These are phyloP conservation scores for Glossophaga mutica DNA, from an alignment of 2,797 vertebrate species.

Conservation along the genomic window DNA sequence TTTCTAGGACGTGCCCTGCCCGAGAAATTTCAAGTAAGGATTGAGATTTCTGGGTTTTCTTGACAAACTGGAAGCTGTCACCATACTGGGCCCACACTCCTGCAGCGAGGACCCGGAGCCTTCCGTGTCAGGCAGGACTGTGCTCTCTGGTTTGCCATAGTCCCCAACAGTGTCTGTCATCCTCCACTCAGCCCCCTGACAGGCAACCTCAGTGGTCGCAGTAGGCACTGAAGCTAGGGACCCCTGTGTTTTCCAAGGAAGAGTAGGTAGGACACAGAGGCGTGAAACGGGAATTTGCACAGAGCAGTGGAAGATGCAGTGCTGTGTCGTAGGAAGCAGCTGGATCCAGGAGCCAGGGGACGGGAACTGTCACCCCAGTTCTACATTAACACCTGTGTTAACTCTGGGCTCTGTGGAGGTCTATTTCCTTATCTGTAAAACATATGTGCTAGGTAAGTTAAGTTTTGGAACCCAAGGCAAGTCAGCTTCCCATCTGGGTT, in stretches of 20 bases:
- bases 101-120: background rate
- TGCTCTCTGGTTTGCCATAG: background rate
- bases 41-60: background rate
- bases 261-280: background rate
- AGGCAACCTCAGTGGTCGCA: background rate
- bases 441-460: slow-evolving; percentile 29
- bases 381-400: slow-evolving; percentile 43
- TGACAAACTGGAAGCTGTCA: background rate
- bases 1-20: background rate
- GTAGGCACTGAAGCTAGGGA: background rate
- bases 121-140: background rate
- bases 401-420: background rate
- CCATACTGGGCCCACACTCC: background rate
- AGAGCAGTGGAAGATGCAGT: background rate
- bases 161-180: background rate
- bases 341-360: background rate
- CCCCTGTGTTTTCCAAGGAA: background rate
- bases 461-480: slow-evolving; percentile 55
- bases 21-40: slow-evolving; percentile 24
- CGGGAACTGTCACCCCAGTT: background rate
- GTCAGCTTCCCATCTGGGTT: slow-evolving; percentile 35
- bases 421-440: slow-evolving; percentile 61
- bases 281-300: background rate
- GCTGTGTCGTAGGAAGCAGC: background rate
- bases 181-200: background rate